Evolutionary conservation across 1,140 invertebrate genomes (phyloP).

Genomic region (Trichonephila clavata): DNA sequence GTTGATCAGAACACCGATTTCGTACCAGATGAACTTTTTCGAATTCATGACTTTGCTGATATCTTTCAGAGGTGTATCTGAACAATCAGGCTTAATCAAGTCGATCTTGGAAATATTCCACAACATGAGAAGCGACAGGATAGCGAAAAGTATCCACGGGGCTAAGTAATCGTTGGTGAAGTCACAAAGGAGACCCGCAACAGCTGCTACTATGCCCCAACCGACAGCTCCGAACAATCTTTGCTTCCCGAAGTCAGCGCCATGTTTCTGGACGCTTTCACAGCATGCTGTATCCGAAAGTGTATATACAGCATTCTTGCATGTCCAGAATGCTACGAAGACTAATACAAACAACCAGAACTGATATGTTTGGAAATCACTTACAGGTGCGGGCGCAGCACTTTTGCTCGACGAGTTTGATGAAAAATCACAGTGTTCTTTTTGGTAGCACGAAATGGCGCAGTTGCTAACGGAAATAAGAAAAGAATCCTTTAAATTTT

Average conservation of each 20-base stretch:
- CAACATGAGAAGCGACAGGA: slow-evolving; percentile 61
- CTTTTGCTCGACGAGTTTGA: no score
- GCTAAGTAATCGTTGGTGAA: slow-evolving; percentile 80
- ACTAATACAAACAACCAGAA: slow-evolving; percentile 78
- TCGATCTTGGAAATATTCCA: slow-evolving; percentile 82
- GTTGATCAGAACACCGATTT: slow-evolving; percentile 22
- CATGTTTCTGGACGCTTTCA: slow-evolving; percentile 64
- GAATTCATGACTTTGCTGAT: slow-evolving; percentile 85
- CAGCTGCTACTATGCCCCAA: slow-evolving; percentile 75
- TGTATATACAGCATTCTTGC: slow-evolving; percentile 72
- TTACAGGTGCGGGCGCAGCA: no score
- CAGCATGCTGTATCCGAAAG: slow-evolving; percentile 78
- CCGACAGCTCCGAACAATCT: slow-evolving; percentile 85
- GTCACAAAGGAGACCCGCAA: slow-evolving; percentile 64
- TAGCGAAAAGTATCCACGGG: slow-evolving; percentile 86
- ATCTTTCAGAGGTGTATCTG: slow-evolving; percentile 79
- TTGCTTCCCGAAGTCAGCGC: slow-evolving; percentile 87
- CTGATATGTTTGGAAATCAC: slow-evolving; percentile 59
- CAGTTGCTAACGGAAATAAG: no score
- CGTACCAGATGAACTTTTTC: slow-evolving; percentile 77
- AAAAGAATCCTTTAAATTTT: not conserved
- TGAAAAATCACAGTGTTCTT: no score
- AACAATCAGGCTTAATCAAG: slow-evolving; percentile 32
- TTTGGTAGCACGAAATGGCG: no score
- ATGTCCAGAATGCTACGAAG: slow-evolving; percentile 69